phyloP scores from a whole-genome alignment of 2,113 vertebrate genomes.

The Desmodus rotundus region DNA sequence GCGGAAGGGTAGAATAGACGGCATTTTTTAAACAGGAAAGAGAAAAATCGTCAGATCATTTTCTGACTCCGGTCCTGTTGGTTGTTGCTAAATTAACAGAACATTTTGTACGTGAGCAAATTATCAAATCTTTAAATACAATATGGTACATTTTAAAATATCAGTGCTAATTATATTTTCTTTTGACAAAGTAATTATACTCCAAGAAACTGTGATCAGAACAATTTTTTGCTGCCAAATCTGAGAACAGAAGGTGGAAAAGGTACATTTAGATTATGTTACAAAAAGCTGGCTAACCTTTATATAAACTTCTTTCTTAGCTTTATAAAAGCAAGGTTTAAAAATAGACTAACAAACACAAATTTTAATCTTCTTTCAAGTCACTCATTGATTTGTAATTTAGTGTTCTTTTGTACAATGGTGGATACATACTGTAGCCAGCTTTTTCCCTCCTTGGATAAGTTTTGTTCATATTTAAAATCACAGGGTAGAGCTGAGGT shows the following conservation, averaged over 20 bases:
- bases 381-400: conserved; percentile 75
- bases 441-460: conserved; percentile 69
- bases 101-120: conserved; percentile 77
- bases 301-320: conserved; percentile 49
- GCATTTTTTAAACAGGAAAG: conserved; percentile 69
- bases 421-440: conserved; percentile 63
- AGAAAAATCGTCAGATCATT: conserved; percentile 70
- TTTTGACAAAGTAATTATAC: conserved; percentile 84
- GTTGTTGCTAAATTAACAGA: conserved; percentile 81
- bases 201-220: conserved; percentile 79
- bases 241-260: conserved; percentile 82
- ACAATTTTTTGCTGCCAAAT: conserved; percentile 81
- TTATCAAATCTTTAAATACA: conserved; percentile 81
- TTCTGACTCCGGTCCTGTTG: conserved; percentile 74
- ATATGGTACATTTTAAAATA: conserved; percentile 81
- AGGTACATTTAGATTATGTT: conserved; percentile 82
- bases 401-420: conserved; percentile 74
- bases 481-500: conserved; percentile 54
- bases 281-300: conserved; percentile 78
- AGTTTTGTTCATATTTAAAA: conserved; percentile 73
- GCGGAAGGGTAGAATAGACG: conserved; percentile 61
- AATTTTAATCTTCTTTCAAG: conserved; percentile 80
- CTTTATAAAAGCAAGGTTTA: conserved; percentile 72
- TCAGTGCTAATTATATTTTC: conserved; percentile 85
- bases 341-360: conserved; percentile 78